A percentile compares a stretch with the other conserved stretches of the same genome.
phyloP scores from a whole-genome alignment of 2,797 vertebrate species.

The Glyptemys insculpta region DNA sequence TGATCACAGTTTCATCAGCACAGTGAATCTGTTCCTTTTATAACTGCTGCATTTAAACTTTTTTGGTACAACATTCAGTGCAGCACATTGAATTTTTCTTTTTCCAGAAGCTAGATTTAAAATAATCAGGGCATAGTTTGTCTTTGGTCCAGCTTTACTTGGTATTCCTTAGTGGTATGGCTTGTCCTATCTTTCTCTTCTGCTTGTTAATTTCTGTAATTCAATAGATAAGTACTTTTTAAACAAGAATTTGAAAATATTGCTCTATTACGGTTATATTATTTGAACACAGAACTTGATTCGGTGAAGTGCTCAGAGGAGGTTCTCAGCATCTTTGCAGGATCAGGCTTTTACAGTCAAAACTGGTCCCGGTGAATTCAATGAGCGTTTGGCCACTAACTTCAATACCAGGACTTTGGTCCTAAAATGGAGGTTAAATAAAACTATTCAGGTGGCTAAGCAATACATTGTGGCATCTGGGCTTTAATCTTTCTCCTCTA shows the following conservation, averaged over 20 bases:
- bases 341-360: conserved; percentile 35
- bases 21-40: conserved; percentile 34
- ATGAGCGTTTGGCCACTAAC: not conserved
- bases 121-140: not conserved
- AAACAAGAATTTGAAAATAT: conserved; percentile 26
- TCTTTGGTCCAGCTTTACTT: not conserved
- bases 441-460: not conserved
- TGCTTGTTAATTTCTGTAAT: conserved; percentile 3
- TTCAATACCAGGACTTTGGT: not conserved
- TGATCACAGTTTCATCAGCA: conserved; percentile 39
- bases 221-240: conserved; percentile 43
- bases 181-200: not conserved
- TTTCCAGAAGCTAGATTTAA: conserved; percentile 42
- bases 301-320: conserved; percentile 51
- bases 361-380: conserved; percentile 17
- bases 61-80: not conserved
- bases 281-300: conserved; percentile 37
- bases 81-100: not conserved
- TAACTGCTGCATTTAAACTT: conserved; percentile 27
- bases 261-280: conserved; percentile 9
- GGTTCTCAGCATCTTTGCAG: conserved; percentile 17
- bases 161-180: not conserved
- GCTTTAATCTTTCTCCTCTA: not conserved
- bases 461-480: not conserved
- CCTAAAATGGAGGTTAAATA: not conserved